phyloP scores from a whole-genome alignment of 1,140 invertebrate species.

The Cherax destructor region DNA sequence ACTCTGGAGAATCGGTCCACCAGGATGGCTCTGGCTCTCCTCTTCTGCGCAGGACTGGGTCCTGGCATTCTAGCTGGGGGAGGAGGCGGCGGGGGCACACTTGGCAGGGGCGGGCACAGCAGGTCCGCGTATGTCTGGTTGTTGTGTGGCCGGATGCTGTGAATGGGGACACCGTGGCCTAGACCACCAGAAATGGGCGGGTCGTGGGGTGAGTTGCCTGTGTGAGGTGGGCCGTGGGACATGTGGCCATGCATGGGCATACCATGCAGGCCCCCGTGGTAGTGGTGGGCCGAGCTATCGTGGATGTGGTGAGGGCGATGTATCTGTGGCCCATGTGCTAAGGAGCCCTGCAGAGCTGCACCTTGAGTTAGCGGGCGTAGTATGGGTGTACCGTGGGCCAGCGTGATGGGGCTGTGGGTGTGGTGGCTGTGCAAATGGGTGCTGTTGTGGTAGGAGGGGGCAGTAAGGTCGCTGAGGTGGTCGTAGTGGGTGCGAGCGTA shows the following conservation, averaged over 20 bases:
- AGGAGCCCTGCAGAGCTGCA: neutral
- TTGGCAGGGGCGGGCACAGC: slow-evolving; percentile 33
- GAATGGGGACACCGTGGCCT: slow-evolving; percentile 3
- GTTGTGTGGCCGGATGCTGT: neutral
- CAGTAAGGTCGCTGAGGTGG: neutral
- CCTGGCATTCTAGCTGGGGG: slow-evolving; percentile 42
- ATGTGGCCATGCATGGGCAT: neutral
- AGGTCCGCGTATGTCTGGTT: slow-evolving; percentile 4
- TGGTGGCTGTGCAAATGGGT: neutral
- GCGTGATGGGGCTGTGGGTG: neutral
- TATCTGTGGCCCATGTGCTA: neutral
- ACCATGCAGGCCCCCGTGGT: neutral
- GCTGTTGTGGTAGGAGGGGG: neutral
- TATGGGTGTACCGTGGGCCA: neutral
- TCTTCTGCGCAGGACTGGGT: slow-evolving; percentile 47
- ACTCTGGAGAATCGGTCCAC: slow-evolving; percentile 75
- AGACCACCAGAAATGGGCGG: neutral
- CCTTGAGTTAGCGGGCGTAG: neutral
- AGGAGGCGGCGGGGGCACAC: slow-evolving; percentile 50
- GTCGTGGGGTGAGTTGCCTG: neutral
- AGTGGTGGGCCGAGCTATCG: neutral
- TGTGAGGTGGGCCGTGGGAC: neutral
- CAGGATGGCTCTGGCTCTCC: slow-evolving; percentile 50
- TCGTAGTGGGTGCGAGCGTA: neutral
- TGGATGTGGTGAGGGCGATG: slow-evolving; percentile 20